Evolutionary conservation across 2,888 invertebrate species (phyloP), one percentile per base, ranked within the genome.

Genomic region (Harpalus rubripes): DNA sequence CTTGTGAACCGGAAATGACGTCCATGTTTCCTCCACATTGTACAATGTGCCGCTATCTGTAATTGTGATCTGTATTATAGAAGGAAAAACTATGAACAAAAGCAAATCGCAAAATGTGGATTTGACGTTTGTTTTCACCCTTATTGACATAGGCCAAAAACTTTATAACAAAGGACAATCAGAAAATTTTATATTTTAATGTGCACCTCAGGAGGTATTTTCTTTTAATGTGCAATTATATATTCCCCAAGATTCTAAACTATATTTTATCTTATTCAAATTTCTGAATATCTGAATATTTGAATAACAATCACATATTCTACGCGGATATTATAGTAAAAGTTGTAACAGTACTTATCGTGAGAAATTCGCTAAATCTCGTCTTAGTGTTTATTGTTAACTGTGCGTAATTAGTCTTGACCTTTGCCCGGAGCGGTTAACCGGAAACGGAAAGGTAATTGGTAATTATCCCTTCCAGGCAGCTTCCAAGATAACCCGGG

Each of bases 361-460:
- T 52, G 44, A 52, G 44, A 52, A 52, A 5, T 12, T 52, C 44
- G 44, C 44, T 52, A 10, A 52, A 52, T 52, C 44, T 52, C 44
- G 2, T 12, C 44, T 52, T 8, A 32, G 32, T 32, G 32, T 32
- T 52, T 52, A 12, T 52, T 52, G 44, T 52, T 8, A 52, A 12
- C 12, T 63, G 12, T 12, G 22, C 12, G 26, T 63, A 63, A 63
- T 22, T 63, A 52, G 63, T 5, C 63, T 63, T 63, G 63, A 63
- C 63, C 63, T 63, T 26, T 63, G 63, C 63, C 26, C 59, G 59
- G 16, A 16, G 16, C 59, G 59, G 63, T 63, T 63, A 63, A 63
- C 63, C 63, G 63, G 63, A 63, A 63, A 18, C 63, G 63, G 63
- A 63, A 52, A 52, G 44, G 44, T 63, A 63, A 63, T 63, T 63